Conservation (phyloP, 1,140 invertebrate species). For the Polypedilum vanderplanki region DNA sequence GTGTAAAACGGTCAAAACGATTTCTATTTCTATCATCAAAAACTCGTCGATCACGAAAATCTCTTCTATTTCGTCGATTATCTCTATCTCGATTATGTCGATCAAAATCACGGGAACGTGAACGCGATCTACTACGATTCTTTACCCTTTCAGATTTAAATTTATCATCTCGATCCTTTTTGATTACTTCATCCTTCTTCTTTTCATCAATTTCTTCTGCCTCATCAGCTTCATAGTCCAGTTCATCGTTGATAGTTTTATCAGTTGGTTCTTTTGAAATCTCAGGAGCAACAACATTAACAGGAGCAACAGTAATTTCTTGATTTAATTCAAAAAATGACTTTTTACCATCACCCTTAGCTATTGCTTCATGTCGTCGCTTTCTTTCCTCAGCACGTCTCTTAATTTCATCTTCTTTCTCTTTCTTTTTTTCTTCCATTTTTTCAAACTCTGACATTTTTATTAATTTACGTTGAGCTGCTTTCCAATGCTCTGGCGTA, state of each 20-base stretch:
- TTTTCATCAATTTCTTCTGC: slow-evolving; percentile 31
- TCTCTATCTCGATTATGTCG: slow-evolving; percentile 31
- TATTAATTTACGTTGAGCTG: slow-evolving; percentile 74
- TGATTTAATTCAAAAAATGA: slow-evolving; percentile 42
- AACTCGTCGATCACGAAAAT: not conserved
- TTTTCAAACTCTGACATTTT: slow-evolving; percentile 73
- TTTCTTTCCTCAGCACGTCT: slow-evolving; percentile 53
- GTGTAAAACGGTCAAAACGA: not conserved
- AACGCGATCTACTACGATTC: slow-evolving; percentile 30
- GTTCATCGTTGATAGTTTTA: slow-evolving; percentile 42
- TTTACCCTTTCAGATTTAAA: not conserved
- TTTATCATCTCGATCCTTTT: not conserved
- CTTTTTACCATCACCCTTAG: slow-evolving; percentile 40
- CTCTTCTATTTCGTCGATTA: not conserved
- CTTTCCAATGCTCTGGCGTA: slow-evolving; percentile 84
- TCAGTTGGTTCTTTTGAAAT: slow-evolving; percentile 33
- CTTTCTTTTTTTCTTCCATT: slow-evolving; percentile 55
- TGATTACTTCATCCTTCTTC: not conserved
- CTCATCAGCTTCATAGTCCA: slow-evolving; percentile 37
- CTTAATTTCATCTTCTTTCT: slow-evolving; percentile 55
- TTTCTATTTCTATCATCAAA: not conserved
- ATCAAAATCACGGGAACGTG: slow-evolving; percentile 35
- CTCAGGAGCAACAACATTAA: not conserved
- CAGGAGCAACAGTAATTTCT: slow-evolving; percentile 36
- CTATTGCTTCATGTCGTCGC: slow-evolving; percentile 48